A percentile compares a stretch with the other conserved stretches of the same genome.
phyloP scores from a whole-genome alignment of 2,113 vertebrate species.

The Lonchura striata region DNA sequence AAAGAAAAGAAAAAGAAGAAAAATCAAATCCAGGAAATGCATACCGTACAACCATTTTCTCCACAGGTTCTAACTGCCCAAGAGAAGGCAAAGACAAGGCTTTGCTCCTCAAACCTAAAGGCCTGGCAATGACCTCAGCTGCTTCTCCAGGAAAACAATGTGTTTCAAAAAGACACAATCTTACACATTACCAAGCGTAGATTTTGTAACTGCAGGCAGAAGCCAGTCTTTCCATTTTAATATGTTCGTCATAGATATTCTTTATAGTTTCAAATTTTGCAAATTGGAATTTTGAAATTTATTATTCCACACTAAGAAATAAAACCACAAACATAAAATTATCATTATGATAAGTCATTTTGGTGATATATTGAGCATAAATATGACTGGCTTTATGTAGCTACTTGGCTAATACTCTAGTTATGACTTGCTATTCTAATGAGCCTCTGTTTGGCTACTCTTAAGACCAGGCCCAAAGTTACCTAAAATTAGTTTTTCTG shows the following conservation, averaged over 20 bases:
- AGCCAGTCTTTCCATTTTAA: not conserved
- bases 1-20: fast-evolving
- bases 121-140: not conserved
- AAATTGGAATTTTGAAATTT: not conserved
- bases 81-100: not conserved
- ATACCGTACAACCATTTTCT: not conserved
- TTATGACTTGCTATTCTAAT: not conserved
- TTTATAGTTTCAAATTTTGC: not conserved
- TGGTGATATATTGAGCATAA: not conserved
- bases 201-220: not conserved
- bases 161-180: not conserved
- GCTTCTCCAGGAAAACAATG: fast-evolving
- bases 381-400: not conserved
- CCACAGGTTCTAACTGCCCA: not conserved
- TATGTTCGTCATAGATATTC: not conserved
- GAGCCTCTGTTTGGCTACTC: not conserved
- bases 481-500: not conserved
- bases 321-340: not conserved
- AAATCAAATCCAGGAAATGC: not conserved
- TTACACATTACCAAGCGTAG: not conserved
- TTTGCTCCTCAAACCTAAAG: not conserved
- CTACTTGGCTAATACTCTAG: not conserved
- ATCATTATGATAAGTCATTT: not conserved
- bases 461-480: not conserved
- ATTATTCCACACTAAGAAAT: not conserved